These are phyloP conservation scores for Myopa testacea DNA, from an alignment of 2,888 invertebrate genomes.

Conservation along the genomic window DNA sequence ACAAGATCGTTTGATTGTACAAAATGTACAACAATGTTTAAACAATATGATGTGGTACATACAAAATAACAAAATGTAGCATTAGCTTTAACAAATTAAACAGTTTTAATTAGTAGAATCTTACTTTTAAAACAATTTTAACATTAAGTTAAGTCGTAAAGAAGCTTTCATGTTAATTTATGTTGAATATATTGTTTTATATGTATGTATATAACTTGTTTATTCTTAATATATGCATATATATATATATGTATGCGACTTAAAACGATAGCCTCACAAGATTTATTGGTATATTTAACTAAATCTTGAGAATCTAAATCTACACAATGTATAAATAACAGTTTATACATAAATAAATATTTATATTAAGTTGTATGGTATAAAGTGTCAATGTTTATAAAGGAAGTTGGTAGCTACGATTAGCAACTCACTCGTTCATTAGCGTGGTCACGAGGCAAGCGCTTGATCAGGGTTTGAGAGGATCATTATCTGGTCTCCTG, in stretches of 20 bases:
- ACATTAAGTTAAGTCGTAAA: slow-evolving; percentile 16
- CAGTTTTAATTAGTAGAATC: slow-evolving; percentile 6
- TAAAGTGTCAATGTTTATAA: slow-evolving; percentile 28
- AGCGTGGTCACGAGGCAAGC: slow-evolving; percentile 65
- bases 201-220: slow-evolving; percentile 14
- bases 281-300: slow-evolving; percentile 29
- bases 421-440: slow-evolving; percentile 58
- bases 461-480: slow-evolving; percentile 69
- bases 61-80: slow-evolving; percentile 10
- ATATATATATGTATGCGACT: slow-evolving; percentile 23
- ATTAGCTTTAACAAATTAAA: neutral
- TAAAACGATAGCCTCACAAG: slow-evolving; percentile 37
- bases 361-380: slow-evolving; percentile 23
- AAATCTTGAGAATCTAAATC: slow-evolving; percentile 37
- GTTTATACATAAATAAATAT: slow-evolving; percentile 36
- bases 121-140: slow-evolving; percentile 20
- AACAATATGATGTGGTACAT: neutral
- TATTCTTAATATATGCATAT: slow-evolving; percentile 1
- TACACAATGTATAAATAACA: slow-evolving; percentile 35
- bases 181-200: slow-evolving; percentile 17
- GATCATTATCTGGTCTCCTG: slow-evolving; percentile 73
- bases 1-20: neutral
- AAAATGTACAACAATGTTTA: neutral
- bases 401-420: slow-evolving; percentile 26
- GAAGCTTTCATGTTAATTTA: slow-evolving; percentile 21